These are phyloP conservation scores for Argya squamiceps DNA, from an alignment of 2,797 vertebrate species.

Conservation along the genomic window DNA sequence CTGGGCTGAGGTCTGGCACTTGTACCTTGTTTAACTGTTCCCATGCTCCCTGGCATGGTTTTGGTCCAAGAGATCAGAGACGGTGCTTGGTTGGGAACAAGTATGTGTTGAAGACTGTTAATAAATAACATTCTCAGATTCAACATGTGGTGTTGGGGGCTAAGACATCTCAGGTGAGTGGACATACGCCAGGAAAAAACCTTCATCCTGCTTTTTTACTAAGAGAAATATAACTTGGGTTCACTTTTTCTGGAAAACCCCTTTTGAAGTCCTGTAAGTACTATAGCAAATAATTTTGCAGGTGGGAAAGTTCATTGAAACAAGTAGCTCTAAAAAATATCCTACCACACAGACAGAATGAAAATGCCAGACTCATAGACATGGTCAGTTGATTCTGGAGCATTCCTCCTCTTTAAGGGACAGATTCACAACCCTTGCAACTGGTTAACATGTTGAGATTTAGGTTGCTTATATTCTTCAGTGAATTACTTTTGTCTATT, in stretches of 20 bases:
- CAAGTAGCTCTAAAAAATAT: neutral
- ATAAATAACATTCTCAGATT: neutral
- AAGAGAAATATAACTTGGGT: neutral
- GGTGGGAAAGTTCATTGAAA: neutral
- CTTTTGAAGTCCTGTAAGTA: neutral
- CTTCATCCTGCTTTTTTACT: neutral
- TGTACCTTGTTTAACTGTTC: neutral
- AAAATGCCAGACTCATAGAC: neutral
- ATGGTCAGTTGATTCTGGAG: neutral
- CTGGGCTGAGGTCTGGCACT: neutral
- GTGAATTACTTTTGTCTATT: neutral
- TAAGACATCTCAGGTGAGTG: neutral
- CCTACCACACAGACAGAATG: neutral
- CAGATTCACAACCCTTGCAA: neutral
- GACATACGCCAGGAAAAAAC: neutral
- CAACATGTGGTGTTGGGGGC: fast-evolving
- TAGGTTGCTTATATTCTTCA: neutral
- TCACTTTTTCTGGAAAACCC: neutral
- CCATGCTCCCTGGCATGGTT: neutral
- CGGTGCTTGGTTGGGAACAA: neutral
- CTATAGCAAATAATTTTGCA: neutral
- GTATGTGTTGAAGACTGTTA: neutral
- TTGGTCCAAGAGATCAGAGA: neutral
- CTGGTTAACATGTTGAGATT: neutral
- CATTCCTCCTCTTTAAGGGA: neutral